Base-by-base conservation (phyloP, 2,888 invertebrate species). In the Drosophila monieri region DNA sequence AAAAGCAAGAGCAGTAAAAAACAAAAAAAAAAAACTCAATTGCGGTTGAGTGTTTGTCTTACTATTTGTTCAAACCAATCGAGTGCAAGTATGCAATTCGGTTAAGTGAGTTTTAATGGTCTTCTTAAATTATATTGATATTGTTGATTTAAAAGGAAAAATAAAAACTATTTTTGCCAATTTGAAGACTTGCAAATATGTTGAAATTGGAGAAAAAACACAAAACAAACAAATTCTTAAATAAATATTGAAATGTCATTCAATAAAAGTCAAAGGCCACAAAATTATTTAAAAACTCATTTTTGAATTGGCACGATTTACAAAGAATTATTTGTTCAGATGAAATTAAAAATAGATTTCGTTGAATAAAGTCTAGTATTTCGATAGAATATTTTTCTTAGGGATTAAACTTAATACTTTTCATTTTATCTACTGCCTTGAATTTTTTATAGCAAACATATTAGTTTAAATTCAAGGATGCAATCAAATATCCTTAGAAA, bases 121-220 rank as follows among this genome's bases (percentile, higher is more conserved):
- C 39, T 39, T 39, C 12, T 14, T n/a, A 39, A 39, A 39, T 2
- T 39, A 39, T 39, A 15, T 39, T 15, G 14, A 15, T 32, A 39
- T 41, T 41, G 39, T 41, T 41, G 15, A 41, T 35, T 14, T 41
- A 18, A 41, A 15, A 15, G 9, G 9, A 10, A 3, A 41, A 18
- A 15, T 2, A 14, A 2, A 2, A 39, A 32, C 5, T 32, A 9
- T 12, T 12, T 2, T 23, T 30, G 4, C 5, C 8, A 55, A 23
- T 1, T 39, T 39, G 1, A 76, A 81, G 83, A 74, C 79, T 78
- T 79, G 76, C 78, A 78, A 81, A 78, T 81, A 79, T 78, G 81
- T 74, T 79, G 71, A 74, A 79, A 79, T 79, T 76, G 81, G 76
- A 81, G 72, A 65, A 68, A 62, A 66, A n/a, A 35, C n/a, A 35